Evolutionary conservation across 2,113 vertebrate species (phyloP).

Genomic region (Donacobius atricapilla): DNA sequence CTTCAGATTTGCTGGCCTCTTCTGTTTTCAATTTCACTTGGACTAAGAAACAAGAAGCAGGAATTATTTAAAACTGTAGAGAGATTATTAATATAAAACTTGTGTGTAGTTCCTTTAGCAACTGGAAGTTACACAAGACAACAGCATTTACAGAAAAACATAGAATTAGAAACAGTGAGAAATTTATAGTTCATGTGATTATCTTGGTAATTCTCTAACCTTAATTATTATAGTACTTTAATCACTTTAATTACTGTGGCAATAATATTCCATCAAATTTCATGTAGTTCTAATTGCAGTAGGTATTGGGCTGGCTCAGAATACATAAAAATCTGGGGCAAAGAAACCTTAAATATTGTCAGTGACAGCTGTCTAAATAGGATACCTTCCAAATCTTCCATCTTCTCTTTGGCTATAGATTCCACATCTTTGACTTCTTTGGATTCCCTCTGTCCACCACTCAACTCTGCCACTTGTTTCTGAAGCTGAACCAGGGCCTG

Average conservation of each 20-base stretch:
- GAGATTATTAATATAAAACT: neutral
- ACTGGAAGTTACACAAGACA: neutral
- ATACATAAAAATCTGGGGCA: fast-evolving
- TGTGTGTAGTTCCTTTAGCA: neutral
- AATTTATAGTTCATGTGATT: neutral
- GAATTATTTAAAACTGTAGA: neutral
- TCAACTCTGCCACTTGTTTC: conserved; percentile 72
- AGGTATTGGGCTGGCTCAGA: neutral
- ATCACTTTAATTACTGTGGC: neutral
- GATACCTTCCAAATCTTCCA: conserved; percentile 83
- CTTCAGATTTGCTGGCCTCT: conserved; percentile 86
- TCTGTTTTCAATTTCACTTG: conserved; percentile 82
- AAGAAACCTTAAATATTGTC: neutral
- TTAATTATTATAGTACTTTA: neutral
- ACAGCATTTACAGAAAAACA: neutral
- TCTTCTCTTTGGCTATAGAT: conserved; percentile 50
- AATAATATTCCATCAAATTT: neutral
- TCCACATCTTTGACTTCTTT: neutral
- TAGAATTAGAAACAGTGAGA: neutral
- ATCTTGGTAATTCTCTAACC: neutral
- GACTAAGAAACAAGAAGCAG: conserved; percentile 52
- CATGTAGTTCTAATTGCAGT: neutral
- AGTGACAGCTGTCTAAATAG: neutral
- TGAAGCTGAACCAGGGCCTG: conserved; percentile 66
- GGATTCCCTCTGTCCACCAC: neutral